These are phyloP conservation scores for Adelosebastes latens DNA, from an alignment of 2,797 vertebrate species.

Conservation along the genomic window DNA sequence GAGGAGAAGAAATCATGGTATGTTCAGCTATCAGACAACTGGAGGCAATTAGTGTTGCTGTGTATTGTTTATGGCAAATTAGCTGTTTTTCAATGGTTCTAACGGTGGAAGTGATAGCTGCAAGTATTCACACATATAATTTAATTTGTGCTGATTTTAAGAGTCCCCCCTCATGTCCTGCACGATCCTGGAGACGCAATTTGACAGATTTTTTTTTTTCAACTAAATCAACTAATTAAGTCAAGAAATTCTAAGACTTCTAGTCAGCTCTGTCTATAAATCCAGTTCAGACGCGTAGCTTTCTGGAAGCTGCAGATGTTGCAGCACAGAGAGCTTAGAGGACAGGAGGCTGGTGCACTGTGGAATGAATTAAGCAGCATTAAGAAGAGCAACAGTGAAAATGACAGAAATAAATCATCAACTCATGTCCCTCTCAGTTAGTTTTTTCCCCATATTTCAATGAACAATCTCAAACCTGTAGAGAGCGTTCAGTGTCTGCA, in stretches of 20 bases:
- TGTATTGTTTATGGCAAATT: neutral
- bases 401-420: neutral
- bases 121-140: neutral
- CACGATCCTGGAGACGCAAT: neutral
- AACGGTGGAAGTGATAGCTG: neutral
- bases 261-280: neutral
- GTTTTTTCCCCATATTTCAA: neutral
- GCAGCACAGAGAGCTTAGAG: neutral
- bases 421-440: neutral
- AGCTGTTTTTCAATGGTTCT: neutral
- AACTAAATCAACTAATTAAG: neutral
- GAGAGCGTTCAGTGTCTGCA: neutral
- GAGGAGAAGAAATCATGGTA: neutral
- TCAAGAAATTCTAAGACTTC: neutral
- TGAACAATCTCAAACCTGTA: neutral
- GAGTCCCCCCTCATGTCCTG: neutral
- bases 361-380: neutral
- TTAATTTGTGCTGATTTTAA: neutral
- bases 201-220: neutral
- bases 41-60: neutral
- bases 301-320: neutral
- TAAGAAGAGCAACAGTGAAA: neutral
- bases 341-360: neutral
- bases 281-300: neutral
- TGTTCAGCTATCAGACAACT: neutral